Conservation (phyloP, 2,888 invertebrate species). For the Smittia sp. region DNA sequence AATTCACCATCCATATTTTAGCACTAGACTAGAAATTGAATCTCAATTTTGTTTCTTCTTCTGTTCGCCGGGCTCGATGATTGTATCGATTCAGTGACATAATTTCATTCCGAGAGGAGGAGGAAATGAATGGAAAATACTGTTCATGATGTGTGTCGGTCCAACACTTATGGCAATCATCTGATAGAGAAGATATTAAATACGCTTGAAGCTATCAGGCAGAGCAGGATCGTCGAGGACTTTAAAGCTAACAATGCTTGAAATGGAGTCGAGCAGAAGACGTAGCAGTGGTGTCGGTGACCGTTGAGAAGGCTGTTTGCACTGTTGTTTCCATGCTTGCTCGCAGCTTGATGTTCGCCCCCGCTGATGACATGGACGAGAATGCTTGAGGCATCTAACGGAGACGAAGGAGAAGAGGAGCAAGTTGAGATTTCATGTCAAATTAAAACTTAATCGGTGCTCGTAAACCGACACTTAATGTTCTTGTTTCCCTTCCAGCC, state of each 20-base stretch:
- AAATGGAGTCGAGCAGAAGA: constrained; percentile 22
- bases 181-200: constrained; percentile 34
- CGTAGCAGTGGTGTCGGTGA: not conserved
- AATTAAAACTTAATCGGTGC: not conserved
- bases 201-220: constrained; percentile 23
- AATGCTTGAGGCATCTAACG: constrained; percentile 53
- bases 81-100: constrained; percentile 12
- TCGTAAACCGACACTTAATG: too few relatives aligned
- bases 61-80: not conserved
- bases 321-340: constrained; percentile 52
- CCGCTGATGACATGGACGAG: constrained; percentile 54
- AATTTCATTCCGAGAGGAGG: not conserved
- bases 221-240: constrained; percentile 22
- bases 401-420: too few relatives aligned
- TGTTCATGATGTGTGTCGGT: not conserved
- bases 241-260: constrained; percentile 26
- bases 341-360: constrained; percentile 52
- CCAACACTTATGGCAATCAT: constrained; percentile 25
- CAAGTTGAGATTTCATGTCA: not conserved
- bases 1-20: not conserved
- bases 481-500: not conserved
- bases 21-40: not conserved
- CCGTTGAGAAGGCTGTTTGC: constrained; percentile 20
- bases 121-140: not conserved
- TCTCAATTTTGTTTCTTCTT: not conserved